These are phyloP conservation scores for Drosophila equinoxialis DNA, from an alignment of 1,140 invertebrate species.

Conservation along the genomic window DNA sequence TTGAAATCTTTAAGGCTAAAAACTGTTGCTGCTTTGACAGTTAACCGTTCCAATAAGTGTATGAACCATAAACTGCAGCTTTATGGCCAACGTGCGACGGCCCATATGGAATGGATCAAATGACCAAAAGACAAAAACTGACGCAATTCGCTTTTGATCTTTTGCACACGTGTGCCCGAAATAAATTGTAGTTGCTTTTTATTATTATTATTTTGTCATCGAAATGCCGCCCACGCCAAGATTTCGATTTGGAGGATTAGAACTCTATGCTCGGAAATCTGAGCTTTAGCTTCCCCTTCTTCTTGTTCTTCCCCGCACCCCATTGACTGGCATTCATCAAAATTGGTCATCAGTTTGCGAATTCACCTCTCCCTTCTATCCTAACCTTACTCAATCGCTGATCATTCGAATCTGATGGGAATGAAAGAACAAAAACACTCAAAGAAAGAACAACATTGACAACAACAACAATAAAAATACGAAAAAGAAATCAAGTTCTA, in stretches of 20 bases:
- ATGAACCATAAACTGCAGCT: slow-evolving; percentile 62
- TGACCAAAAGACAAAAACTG: slow-evolving; percentile 49
- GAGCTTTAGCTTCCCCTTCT: slow-evolving; percentile 48
- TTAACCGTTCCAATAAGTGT: slow-evolving; percentile 47
- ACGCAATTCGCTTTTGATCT: slow-evolving; percentile 67
- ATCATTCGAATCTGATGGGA: slow-evolving; percentile 46
- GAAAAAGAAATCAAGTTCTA: slow-evolving; percentile 44
- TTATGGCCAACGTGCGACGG: slow-evolving; percentile 57
- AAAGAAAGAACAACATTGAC: slow-evolving; percentile 3
- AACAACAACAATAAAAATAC: not conserved
- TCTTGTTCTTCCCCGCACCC: slow-evolving; percentile 34
- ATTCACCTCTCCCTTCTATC: slow-evolving; percentile 24
- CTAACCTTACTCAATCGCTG: slow-evolving; percentile 71
- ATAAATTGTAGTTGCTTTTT: slow-evolving; percentile 36
- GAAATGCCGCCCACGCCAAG: slow-evolving; percentile 55
- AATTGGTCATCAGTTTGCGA: slow-evolving; percentile 31
- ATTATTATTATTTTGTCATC: slow-evolving; percentile 53
- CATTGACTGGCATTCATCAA: slow-evolving; percentile 71
- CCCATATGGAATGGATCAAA: slow-evolving; percentile 52
- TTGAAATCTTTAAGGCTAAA: slow-evolving; percentile 37
- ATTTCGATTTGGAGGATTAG: slow-evolving; percentile 7
- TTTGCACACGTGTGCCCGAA: slow-evolving; percentile 50
- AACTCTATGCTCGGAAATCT: slow-evolving; percentile 50
- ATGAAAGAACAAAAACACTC: slow-evolving; percentile 39
- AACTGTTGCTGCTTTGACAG: slow-evolving; percentile 33